Percentiles rank a stretch among this genome's conserved stretches.
Evolutionary conservation across 2,797 vertebrate genomes (phyloP).

Genomic region (Dicrostonyx torquatus): DNA sequence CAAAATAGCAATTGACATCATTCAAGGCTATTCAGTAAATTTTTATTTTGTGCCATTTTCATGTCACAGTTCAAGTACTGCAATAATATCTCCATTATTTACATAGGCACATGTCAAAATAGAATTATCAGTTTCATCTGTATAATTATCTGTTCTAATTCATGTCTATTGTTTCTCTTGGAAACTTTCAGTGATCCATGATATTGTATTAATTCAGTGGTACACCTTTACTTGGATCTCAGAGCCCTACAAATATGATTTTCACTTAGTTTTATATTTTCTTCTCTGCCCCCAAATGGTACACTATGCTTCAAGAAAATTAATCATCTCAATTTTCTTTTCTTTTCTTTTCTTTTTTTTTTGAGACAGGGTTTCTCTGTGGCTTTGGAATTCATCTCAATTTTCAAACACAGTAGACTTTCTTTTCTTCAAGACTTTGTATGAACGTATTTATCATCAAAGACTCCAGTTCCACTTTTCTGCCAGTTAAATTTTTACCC

Average conservation of each 20-base stretch:
- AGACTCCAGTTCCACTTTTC: background rate
- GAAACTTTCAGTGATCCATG: background rate
- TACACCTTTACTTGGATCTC: conserved; percentile 4
- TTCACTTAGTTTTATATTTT: background rate
- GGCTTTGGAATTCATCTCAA: no score
- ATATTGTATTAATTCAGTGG: background rate
- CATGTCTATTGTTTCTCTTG: background rate
- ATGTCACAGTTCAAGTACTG: background rate
- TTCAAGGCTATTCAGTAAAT: background rate
- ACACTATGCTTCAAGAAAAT: background rate
- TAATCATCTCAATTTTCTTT: background rate
- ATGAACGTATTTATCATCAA: background rate
- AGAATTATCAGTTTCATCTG: background rate
- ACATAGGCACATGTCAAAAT: background rate
- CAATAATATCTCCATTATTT: background rate
- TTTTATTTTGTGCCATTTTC: background rate
- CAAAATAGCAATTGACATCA: background rate
- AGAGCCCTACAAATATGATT: background rate
- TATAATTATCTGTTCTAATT: background rate
- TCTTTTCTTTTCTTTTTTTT: no score
- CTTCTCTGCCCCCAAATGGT: background rate
- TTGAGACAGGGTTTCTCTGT: no score
- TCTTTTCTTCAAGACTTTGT: background rate
- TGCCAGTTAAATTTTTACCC: background rate
- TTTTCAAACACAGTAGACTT: background rate